These are phyloP conservation scores for Mizuhopecten yessoensis DNA, from an alignment of 1,140 invertebrate species.

Conservation along the genomic window DNA sequence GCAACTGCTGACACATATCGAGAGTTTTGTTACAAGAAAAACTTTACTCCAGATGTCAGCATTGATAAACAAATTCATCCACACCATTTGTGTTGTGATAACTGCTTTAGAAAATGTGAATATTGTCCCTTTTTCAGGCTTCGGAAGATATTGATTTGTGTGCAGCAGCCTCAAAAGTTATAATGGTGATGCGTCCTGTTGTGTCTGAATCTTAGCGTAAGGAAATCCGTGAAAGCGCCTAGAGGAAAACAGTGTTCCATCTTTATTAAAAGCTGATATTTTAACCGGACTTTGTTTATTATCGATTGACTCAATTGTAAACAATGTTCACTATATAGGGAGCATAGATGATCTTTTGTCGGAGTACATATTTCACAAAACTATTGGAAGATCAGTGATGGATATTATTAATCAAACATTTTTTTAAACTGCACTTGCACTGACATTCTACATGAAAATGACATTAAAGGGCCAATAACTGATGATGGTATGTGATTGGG, in stretches of 20 bases:
- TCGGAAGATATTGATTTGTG: background rate
- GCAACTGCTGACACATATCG: background rate
- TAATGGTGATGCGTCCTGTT: background rate
- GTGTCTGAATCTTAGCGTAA: background rate
- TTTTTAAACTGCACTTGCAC: no score
- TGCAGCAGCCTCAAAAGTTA: background rate
- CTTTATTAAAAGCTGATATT: constrained; percentile 41
- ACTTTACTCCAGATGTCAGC: constrained; percentile 43
- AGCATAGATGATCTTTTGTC: background rate
- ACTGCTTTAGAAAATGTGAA: background rate
- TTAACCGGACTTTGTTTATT: background rate
- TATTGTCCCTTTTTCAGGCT: background rate
- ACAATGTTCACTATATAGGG: background rate
- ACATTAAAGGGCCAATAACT: no score
- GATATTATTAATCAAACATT: background rate
- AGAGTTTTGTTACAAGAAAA: background rate
- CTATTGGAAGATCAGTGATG: background rate
- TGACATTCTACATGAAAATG: no score
- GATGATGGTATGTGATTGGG: no score
- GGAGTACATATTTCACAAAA: background rate
- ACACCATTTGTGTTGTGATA: background rate
- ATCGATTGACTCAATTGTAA: background rate
- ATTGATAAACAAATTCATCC: background rate
- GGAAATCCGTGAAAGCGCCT: background rate
- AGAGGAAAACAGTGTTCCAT: constrained; percentile 30